Evolutionary conservation across 2,113 vertebrate species (phyloP).

Genomic region (Callaeas wilsoni): DNA sequence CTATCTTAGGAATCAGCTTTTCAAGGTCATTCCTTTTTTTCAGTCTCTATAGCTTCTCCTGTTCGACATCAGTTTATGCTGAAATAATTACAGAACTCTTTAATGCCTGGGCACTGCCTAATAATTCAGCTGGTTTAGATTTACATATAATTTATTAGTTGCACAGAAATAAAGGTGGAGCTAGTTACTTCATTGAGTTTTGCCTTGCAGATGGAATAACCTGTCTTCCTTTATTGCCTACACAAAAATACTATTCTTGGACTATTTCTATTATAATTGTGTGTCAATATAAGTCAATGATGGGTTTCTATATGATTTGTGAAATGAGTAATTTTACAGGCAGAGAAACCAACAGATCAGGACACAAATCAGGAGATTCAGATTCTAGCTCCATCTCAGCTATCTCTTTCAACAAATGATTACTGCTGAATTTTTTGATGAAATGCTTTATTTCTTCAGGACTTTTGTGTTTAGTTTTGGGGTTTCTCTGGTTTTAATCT

Average conservation of each 20-base stretch:
- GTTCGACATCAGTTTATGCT: not conserved
- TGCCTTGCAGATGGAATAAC: not conserved
- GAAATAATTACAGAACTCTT: not conserved
- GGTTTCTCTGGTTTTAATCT: not conserved
- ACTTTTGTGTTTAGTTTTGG: not conserved
- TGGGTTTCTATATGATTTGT: not conserved
- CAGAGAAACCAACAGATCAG: not conserved
- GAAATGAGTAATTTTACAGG: not conserved
- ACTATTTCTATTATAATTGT: not conserved
- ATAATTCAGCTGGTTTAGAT: not conserved
- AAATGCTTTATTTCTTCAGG: not conserved
- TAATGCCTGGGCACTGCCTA: not conserved
- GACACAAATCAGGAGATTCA: not conserved
- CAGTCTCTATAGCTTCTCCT: not conserved
- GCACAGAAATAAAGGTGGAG: not conserved
- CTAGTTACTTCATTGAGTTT: not conserved
- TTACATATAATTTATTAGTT: not conserved
- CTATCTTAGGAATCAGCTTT: not conserved
- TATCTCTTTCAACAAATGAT: not conserved
- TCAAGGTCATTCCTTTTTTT: not conserved
- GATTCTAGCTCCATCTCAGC: not conserved
- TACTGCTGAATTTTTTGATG: not conserved
- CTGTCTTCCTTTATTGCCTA: not conserved
- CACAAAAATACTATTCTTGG: not conserved
- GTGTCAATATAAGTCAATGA: not conserved